Conservation (phyloP, 2,888 invertebrate species). For the Homarus gammarus region DNA sequence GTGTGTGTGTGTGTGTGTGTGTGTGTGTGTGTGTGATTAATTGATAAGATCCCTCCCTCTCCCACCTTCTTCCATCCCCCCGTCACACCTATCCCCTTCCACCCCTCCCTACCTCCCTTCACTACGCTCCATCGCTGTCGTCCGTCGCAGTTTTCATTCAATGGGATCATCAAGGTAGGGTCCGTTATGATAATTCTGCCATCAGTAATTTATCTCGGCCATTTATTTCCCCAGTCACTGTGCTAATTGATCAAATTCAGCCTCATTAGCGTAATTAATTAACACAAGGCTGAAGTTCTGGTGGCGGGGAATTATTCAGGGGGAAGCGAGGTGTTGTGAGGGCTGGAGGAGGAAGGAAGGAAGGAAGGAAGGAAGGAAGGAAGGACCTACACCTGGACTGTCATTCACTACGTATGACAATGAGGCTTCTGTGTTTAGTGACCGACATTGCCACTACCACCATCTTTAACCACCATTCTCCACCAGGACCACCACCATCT, state of each 20-base stretch:
- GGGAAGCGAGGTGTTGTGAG: not conserved
- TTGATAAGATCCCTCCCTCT: slow-evolving; percentile 26
- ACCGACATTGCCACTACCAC: too few relatives aligned
- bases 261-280: slow-evolving; percentile 51
- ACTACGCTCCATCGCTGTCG: not conserved
- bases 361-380: too few relatives aligned
- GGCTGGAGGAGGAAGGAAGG: not conserved
- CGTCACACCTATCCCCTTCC: not conserved
- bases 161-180: slow-evolving; percentile 44
- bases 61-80: not conserved
- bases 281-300: slow-evolving; percentile 21
- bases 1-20: too few relatives aligned
- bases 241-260: slow-evolving; percentile 53
- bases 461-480: too few relatives aligned
- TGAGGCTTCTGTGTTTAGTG: too few relatives aligned
- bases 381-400: too few relatives aligned
- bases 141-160: slow-evolving; percentile 33
- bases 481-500: too few relatives aligned
- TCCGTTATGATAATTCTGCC: slow-evolving; percentile 42
- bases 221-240: slow-evolving; percentile 42
- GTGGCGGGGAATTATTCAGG: not conserved
- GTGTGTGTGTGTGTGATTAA: too few relatives aligned
- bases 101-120: not conserved
- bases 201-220: slow-evolving; percentile 44
- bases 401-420: too few relatives aligned